Base-by-base conservation (phyloP, 1,140 invertebrate genomes). In the Littorina saxatilis region DNA sequence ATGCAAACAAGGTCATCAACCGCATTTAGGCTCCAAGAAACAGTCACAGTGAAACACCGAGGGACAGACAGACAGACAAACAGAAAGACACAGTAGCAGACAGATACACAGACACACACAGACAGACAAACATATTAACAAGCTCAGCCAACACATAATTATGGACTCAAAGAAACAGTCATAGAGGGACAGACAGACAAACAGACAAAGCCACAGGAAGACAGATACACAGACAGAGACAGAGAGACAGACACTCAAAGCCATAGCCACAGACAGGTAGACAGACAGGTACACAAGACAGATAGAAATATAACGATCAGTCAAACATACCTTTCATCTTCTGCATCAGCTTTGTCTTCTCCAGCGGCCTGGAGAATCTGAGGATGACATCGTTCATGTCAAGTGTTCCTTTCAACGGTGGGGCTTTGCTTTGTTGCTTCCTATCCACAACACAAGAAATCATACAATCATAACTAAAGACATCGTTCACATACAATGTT, bases 321-420 rank as follows among this genome's bases (percentile, higher is more conserved):
- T 32, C 23, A 9, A 58, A 58, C n/a, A 40, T 29, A 77, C 76
- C 76, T 78, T 78, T 78, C 58, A 78, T 58, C n/a, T 37, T 55
- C 55, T 78, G 76, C 52, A 78, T 52, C 27, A 78, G 76, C 58
- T 61, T 78, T 13, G 76, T 20, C 74, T 86, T 90, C 58, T 89
- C 88, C 29, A 91, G 81, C 20, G 90, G 89, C 37, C 82, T 84
- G 43, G 82, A 79, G 74, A 89, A 89, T 13, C 70, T 79, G 15
- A 89, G 72, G 13, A 86, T 68, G 35, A 83, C 74, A 27, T 83
- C 82, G 11, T 85, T 83, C 81, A 89, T 85, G 32, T 39, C 52
- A 47, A 84, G 80, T 0, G 66, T 37, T 29, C 84, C 73, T n/a
- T 75, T 78, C 83, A 73, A 72, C 15, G 55, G 39, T 11, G 58